A percentile compares a stretch with the other conserved stretches of the same genome.
These are phyloP conservation scores for Sturnus vulgaris DNA, from an alignment of 2,113 vertebrate genomes.

Conservation along the genomic window DNA sequence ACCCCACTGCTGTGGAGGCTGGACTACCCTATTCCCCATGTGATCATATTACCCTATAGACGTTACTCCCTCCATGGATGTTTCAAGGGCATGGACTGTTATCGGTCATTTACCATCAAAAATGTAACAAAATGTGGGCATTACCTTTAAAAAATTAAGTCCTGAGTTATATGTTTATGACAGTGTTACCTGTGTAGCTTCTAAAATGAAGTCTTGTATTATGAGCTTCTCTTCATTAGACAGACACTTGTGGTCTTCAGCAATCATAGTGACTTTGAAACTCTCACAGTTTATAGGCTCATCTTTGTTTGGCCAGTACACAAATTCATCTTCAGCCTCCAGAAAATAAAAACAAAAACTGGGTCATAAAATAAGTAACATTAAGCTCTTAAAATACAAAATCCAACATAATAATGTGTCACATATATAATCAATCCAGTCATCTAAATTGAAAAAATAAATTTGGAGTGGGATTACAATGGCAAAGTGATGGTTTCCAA, in stretches of 20 bases:
- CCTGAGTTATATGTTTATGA: neutral
- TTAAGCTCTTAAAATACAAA: neutral
- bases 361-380: neutral
- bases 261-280: constrained; percentile 88
- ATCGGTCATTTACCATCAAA: neutral
- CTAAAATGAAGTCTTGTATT: constrained; percentile 89
- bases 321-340: constrained; percentile 81
- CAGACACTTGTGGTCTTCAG: constrained; percentile 85
- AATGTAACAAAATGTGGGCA: neutral
- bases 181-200: constrained; percentile 85
- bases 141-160: constrained; percentile 4
- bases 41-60: neutral
- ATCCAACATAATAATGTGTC: neutral
- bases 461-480: neutral
- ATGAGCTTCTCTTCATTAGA: constrained; percentile 89
- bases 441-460: neutral
- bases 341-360: neutral
- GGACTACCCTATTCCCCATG: neutral
- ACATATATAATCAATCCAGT: fast-evolving
- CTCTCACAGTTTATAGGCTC: constrained; percentile 84
- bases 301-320: constrained; percentile 88
- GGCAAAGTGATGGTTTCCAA: neutral
- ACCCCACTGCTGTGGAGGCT: neutral
- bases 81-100: neutral
- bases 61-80: neutral